Evolutionary conservation across 2,797 vertebrate genomes (phyloP).

Genomic region (Hippopotamyrus pictus): DNA sequence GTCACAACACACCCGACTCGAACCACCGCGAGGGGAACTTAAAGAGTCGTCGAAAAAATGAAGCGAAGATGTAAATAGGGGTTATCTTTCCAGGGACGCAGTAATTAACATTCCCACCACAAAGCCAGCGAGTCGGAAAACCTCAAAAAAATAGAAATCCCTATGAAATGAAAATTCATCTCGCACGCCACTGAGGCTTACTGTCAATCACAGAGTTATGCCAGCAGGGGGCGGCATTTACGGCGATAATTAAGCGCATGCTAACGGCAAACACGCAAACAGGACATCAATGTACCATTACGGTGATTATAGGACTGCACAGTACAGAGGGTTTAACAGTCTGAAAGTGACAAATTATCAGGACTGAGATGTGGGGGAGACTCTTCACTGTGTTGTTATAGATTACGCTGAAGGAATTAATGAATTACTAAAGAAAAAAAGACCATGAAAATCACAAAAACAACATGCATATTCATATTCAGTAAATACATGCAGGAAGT

Average conservation of each 20-base stretch:
- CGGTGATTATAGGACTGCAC: background rate
- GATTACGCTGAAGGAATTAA: background rate
- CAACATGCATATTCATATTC: background rate
- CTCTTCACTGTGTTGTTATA: background rate
- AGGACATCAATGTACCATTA: background rate
- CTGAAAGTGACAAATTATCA: background rate
- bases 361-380: background rate
- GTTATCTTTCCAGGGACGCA: constrained; percentile 46
- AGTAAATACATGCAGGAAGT: background rate
- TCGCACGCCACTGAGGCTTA: constrained; percentile 40
- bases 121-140: constrained; percentile 55
- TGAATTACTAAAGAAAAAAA: background rate
- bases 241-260: background rate
- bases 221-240: constrained; percentile 41
- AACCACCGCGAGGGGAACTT: background rate
- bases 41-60: background rate
- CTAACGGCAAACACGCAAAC: background rate
- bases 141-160: constrained; percentile 25
- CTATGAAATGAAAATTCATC: constrained; percentile 65
- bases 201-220: constrained; percentile 51
- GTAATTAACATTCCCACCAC: constrained; percentile 64
- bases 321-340: background rate
- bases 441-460: background rate
- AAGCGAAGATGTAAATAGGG: constrained; percentile 47
- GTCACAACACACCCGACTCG: background rate